Base-by-base conservation (phyloP, 2,113 vertebrate genomes). In the Poicephalus meyeri region DNA sequence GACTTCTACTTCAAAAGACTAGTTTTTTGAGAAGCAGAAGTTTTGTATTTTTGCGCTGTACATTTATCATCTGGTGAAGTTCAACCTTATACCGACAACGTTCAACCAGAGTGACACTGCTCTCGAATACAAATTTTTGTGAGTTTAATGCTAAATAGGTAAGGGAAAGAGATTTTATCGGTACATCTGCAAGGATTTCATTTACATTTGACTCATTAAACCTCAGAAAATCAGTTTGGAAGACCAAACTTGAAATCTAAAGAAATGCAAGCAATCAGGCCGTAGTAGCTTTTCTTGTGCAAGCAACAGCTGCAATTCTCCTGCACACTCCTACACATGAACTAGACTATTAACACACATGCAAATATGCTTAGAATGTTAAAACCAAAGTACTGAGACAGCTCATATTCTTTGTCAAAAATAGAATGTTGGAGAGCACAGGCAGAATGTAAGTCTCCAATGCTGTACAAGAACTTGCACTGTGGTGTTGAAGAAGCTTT, bases 31-130 rank as follows among this genome's bases (percentile, higher is more conserved):
- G 61, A 42, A 88, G 50, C 17, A 28, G 15, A 35, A 2, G 5
- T 58, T 50, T 56, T 41, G 3, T 39, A 11, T n/a, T 60, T 80
- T 53, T 65, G 52, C 31, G 21, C 44, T 42, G 13, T 7, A 16
- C 2, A 25, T 13, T 58, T 9, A 17, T 37, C 14, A 21, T 39
- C 33, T 52, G 33, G 39, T 68, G n/a, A 83, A 82, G 52, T n/a
- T 70, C 44, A 25, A n/a, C 25, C 16, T 65, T 25, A 58, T 4
- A 74, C 10, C 0, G 0, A 53, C 14, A 13, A 65, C n/a, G 10
- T 31, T 42, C 63, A 69, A 26, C 33, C 39, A n/a, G 42, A 65
- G 23, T 3, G 16, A 16, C 31, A 39, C 23, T 49, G 49, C 44
- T 91, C 69, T 66, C 63, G 66, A 29, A 55, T 9, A 70, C 29